Conservation (phyloP, 2,888 invertebrate genomes). For the Ophion costatus region DNA sequence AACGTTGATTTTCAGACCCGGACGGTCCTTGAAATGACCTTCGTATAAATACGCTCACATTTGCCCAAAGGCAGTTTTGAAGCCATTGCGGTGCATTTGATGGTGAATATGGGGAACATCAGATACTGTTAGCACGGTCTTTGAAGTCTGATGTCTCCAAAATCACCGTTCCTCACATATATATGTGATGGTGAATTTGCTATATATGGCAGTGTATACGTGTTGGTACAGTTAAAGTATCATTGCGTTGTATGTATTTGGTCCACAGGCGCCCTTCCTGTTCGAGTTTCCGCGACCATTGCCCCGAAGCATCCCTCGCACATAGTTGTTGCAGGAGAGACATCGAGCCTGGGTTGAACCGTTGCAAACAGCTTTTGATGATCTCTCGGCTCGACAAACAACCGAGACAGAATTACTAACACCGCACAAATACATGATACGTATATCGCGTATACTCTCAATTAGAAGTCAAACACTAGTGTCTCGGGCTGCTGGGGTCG, state of each 20-base stretch:
- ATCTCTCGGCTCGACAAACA: slow-evolving; percentile 61
- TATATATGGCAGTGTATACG: slow-evolving; percentile 1
- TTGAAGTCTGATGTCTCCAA: background rate
- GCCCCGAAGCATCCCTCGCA: slow-evolving; percentile 23
- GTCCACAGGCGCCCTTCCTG: slow-evolving; percentile 47
- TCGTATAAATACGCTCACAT: no score
- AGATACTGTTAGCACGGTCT: background rate
- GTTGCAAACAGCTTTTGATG: slow-evolving; percentile 68
- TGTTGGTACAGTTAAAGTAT: slow-evolving; percentile 76
- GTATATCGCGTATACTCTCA: slow-evolving; percentile 26
- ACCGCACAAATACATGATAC: slow-evolving; percentile 37
- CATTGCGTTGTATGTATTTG: slow-evolving; percentile 68
- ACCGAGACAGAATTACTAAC: slow-evolving; percentile 49
- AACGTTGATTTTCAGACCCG: no score
- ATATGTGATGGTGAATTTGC: slow-evolving; percentile 5
- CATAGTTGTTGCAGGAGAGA: slow-evolving; percentile 18
- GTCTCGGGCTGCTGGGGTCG: slow-evolving; percentile 5
- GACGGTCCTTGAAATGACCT: no score
- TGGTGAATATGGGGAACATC: no score
- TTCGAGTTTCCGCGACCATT: slow-evolving; percentile 40
- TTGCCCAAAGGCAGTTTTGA: no score
- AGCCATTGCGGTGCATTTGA: no score
- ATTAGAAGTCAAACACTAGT: slow-evolving; percentile 59
- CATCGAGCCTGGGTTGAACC: slow-evolving; percentile 47
- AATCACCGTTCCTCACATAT: background rate